Percentiles rank a stretch among this genome's conserved stretches.
phyloP scores from a whole-genome alignment of 1,140 invertebrate genomes.

The Metopolophium dirhodum region DNA sequence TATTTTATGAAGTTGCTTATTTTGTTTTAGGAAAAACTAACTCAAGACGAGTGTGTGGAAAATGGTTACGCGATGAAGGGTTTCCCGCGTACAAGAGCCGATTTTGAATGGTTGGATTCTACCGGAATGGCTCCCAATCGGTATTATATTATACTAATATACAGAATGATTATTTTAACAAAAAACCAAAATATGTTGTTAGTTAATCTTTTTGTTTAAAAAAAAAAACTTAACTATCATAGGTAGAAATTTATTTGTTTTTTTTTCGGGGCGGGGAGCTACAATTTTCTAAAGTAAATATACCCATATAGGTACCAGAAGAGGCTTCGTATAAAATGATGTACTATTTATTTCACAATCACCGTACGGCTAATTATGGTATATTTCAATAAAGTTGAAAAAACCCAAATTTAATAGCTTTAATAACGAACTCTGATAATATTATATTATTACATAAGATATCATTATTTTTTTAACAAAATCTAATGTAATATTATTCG shows the following conservation, averaged over 20 bases:
- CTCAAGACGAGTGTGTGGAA: neutral
- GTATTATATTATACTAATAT: neutral
- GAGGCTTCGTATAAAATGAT: no score
- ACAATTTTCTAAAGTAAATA: no score
- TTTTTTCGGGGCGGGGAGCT: no score
- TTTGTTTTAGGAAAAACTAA: slow-evolving; percentile 27
- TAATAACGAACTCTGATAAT: neutral
- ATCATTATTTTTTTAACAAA: neutral
- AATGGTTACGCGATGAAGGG: slow-evolving; percentile 35
- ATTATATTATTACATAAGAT: neutral
- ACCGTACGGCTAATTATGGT: no score
- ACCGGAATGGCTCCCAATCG: slow-evolving; percentile 36
- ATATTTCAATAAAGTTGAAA: neutral
- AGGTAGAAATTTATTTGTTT: no score
- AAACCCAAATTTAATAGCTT: neutral
- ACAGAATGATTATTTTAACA: neutral
- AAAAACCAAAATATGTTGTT: neutral
- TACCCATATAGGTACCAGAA: no score
- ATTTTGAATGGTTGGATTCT: slow-evolving; percentile 36
- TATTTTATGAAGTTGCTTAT: neutral
- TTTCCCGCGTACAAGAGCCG: slow-evolving; percentile 41
- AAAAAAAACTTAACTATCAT: no score
- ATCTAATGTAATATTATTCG: neutral
- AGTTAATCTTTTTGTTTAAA: neutral
- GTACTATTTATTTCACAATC: no score